Conservation (phyloP, 2,797 vertebrate genomes). For the Syngnathus acus region DNA sequence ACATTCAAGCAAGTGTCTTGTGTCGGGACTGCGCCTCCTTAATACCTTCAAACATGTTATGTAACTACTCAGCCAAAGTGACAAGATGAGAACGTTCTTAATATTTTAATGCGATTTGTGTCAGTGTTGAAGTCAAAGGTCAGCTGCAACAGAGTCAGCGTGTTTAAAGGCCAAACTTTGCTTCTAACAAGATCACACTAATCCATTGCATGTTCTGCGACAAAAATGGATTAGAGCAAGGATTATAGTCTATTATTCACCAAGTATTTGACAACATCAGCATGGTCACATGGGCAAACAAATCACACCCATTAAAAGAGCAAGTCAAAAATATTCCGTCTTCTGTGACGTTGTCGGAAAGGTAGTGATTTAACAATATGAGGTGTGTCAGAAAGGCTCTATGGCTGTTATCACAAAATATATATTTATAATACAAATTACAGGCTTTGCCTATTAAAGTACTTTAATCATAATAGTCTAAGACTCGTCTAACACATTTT, state of each 20-base stretch:
- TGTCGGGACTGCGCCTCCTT: neutral
- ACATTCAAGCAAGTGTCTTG: neutral
- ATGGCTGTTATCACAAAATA: too few species aligned
- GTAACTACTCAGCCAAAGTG: neutral
- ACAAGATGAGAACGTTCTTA: neutral
- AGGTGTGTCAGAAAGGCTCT: too few species aligned
- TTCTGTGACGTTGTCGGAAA: too few species aligned
- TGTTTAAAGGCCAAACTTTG: neutral
- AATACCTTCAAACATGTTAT: neutral
- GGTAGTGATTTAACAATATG: too few species aligned
- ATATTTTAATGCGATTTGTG: slow-evolving; percentile 13
- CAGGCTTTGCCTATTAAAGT: too few species aligned
- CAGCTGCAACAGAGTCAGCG: neutral
- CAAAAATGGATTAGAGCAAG: neutral
- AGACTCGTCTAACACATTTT: too few species aligned
- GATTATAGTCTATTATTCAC: slow-evolving; percentile 13
- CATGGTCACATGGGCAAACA: too few species aligned
- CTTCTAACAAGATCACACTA: slow-evolving; percentile 4
- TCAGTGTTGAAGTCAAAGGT: neutral
- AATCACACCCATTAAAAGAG: too few species aligned
- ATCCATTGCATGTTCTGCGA: slow-evolving; percentile 5
- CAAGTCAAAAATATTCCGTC: too few species aligned
- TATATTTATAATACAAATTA: too few species aligned
- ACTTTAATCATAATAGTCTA: too few species aligned
- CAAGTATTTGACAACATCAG: too few species aligned